Evolutionary conservation across 1,140 invertebrate genomes (phyloP).

Genomic region (Zaprionus camerounensis): DNA sequence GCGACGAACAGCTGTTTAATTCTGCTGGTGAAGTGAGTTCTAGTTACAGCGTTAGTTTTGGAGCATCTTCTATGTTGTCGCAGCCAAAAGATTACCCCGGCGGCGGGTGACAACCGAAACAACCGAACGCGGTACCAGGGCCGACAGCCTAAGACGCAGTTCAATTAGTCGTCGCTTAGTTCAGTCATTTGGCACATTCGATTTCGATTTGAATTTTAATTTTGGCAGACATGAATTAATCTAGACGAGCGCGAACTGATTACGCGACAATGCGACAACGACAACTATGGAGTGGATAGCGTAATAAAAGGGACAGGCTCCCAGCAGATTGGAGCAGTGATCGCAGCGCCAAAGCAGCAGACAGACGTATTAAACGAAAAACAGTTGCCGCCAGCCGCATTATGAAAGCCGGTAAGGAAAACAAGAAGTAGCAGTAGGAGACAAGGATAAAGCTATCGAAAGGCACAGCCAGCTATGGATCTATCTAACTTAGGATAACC

Average conservation of each 20-base stretch:
- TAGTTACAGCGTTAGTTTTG: constrained; percentile 6
- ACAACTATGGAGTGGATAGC: neutral
- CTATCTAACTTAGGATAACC: neutral
- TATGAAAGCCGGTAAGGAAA: constrained; percentile 72
- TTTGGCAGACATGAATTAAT: constrained; percentile 70
- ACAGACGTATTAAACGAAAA: constrained; percentile 42
- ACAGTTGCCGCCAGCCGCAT: constrained; percentile 27
- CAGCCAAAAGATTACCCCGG: constrained; percentile 16
- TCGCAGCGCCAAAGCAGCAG: constrained; percentile 52
- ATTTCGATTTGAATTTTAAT: constrained; percentile 57
- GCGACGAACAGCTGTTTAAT: neutral
- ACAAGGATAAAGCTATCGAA: constrained; percentile 24
- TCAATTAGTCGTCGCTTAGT: constrained; percentile 17
- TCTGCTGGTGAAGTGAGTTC: neutral
- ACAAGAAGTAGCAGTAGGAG: neutral
- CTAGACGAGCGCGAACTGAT: constrained; percentile 65
- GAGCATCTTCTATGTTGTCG: neutral
- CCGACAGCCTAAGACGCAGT: constrained; percentile 25
- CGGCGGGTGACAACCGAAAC: neutral
- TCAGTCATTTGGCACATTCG: constrained; percentile 25
- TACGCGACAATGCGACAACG: constrained; percentile 28
- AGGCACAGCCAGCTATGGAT: constrained; percentile 8
- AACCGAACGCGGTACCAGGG: neutral
- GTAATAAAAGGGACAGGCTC: constrained; percentile 61
- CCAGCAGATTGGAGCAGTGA: constrained; percentile 56